Percentiles rank a stretch among this genome's conserved stretches.
phyloP scores from a whole-genome alignment of 2,797 vertebrate genomes.

The Lepidocolaptes lacrymiger region DNA sequence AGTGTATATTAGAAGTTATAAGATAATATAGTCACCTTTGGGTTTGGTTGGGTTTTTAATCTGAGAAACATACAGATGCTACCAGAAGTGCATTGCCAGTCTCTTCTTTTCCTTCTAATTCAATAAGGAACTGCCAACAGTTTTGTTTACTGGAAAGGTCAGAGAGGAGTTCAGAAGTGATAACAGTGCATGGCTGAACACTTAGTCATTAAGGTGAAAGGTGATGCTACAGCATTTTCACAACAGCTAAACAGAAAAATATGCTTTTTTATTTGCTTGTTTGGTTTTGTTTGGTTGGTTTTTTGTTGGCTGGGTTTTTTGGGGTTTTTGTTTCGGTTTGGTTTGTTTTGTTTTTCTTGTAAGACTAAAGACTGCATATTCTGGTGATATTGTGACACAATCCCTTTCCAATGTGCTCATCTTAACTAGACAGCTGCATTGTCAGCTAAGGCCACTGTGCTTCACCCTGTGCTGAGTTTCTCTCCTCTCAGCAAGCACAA shows the following conservation, averaged over 20 bases:
- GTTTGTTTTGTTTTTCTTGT: neutral
- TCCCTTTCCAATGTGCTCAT: neutral
- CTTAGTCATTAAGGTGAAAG: neutral
- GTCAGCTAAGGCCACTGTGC: neutral
- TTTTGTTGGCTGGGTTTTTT: too few relatives aligned
- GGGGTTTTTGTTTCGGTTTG: too few relatives aligned
- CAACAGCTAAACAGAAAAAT: neutral
- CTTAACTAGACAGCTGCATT: neutral
- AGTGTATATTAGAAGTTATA: neutral
- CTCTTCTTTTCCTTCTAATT: neutral
- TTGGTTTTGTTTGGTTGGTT: too few relatives aligned
- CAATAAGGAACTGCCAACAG: neutral
- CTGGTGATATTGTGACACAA: neutral
- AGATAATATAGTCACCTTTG: neutral
- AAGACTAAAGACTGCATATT: neutral
- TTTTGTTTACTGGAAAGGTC: neutral
- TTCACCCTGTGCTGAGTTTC: neutral
- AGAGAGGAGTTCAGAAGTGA: neutral
- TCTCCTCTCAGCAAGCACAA: neutral
- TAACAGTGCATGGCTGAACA: neutral
- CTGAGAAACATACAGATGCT: neutral
- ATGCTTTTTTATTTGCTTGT: neutral
- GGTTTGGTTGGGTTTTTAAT: fast-evolving
- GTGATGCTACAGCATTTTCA: neutral
- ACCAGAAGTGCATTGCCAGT: neutral